These are phyloP conservation scores for Meteorus colon DNA, from an alignment of 2,888 invertebrate genomes.

Conservation along the genomic window DNA sequence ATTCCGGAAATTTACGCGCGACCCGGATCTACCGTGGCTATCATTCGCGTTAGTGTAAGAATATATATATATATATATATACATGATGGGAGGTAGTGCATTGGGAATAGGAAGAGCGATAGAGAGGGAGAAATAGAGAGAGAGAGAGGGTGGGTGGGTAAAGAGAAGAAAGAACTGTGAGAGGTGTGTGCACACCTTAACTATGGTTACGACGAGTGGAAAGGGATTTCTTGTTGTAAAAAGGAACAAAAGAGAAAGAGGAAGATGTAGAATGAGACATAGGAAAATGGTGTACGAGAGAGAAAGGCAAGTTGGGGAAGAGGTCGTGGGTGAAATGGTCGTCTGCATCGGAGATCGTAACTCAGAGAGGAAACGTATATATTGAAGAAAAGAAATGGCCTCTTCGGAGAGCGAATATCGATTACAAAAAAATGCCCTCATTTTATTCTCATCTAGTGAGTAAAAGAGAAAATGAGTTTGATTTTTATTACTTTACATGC, in stretches of 20 bases:
- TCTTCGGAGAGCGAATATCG: conserved; percentile 32
- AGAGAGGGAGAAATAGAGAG: neutral
- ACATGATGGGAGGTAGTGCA: neutral
- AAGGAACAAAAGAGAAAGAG: conserved; percentile 7
- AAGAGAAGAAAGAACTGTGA: conserved; percentile 12
- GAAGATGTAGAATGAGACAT: neutral
- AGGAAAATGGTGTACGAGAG: neutral
- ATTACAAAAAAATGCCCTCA: conserved; percentile 29
- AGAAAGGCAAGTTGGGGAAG: conserved; percentile 26
- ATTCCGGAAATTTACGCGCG: conserved; percentile 69
- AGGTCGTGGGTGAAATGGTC: conserved; percentile 49
- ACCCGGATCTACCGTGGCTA: conserved; percentile 63
- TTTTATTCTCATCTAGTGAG: conserved; percentile 20
- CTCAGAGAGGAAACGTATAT: conserved; percentile 43
- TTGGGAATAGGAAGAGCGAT: conserved; percentile 19
- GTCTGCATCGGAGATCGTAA: conserved; percentile 55
- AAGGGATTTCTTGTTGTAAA: conserved; percentile 13
- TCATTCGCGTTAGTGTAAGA: conserved; percentile 53
- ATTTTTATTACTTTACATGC: conserved; percentile 7
- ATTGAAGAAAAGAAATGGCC: conserved; percentile 37
- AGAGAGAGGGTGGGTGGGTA: neutral
- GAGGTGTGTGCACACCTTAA: neutral
- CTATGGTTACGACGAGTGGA: neutral
- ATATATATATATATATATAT: neutral
- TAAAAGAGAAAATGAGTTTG: conserved; percentile 37